Evolutionary conservation across 2,113 vertebrate genomes (phyloP), one percentile per base, ranked within the genome.

Genomic region (Polypterus senegalus): DNA sequence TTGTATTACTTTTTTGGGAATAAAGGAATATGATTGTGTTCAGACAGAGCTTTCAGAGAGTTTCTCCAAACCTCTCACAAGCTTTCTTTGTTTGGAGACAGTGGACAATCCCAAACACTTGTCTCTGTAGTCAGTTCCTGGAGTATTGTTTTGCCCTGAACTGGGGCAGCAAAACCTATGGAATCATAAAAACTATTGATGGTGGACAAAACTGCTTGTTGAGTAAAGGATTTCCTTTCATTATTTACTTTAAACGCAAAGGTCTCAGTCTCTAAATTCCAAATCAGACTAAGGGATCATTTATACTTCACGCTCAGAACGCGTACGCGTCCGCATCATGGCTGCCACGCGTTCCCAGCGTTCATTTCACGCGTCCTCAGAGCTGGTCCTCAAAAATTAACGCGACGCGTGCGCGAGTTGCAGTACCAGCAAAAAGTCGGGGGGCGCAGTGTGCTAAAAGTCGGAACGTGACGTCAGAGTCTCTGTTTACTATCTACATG

Each of bases 181-280:
- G 62, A 54, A 9, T 73, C 68, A 3, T 52, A 70, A 3, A 71
- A 11, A 43, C 67, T 73, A 53, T 69, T 70, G 3, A 69, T 47
- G 3, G 44, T 48, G 2, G 67, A 71, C 3, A 69, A 52, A 4
- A 73, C 60, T 0, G 62, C 57, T 10, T 11, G 3, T 0, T 44
- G 7, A 4, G 65, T 71, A 6, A 67, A 70, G 1, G 66, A 69
- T 47, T 68, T 71, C 3, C 62, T 46, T 43, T 5, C 53, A 9
- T 10, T 44, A 0, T 46, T 9, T 7, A 71, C 65, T 0, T 57
- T 5, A 5, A 72, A 71, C 1, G 61, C 64, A n/a, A 74, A 60
- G 0, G 27, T 64, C 8, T 27, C 27, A 27, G 27, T 27, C 2
- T 27, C 27, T 27, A 27, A 27, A 27, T 27, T 27, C 27, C 27